Evolutionary conservation across 2,888 invertebrate genomes (phyloP), one percentile per base, ranked within the genome.

Genomic region (Andricus quercusramuli): DNA sequence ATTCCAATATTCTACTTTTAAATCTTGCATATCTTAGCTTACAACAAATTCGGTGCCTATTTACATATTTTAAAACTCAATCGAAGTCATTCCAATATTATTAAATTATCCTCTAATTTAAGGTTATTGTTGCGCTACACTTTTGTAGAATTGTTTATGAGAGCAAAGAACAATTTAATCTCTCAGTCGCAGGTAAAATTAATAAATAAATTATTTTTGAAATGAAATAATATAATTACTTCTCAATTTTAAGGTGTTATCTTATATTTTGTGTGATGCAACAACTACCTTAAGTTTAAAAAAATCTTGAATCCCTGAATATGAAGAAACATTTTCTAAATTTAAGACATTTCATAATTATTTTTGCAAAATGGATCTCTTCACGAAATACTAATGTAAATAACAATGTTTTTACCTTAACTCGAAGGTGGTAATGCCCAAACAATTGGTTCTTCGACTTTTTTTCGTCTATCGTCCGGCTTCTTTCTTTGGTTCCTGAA

Each of bases 381-480:
- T 25, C 15, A 29, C 29, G 9, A 56, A 62, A 62, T 62, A 62
- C 1, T 62, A 62, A 22, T 25, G 29, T 29, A 78, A 44, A 77
- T 79, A 44, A 59, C 15, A 41, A 37, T 17, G 29, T 56, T n/a
- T 51, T 51, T 20, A 56, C n/a, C 65, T 85, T 85, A 89, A 83
- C 87, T 90, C 20, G 87, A 85, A 22, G 89, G 86, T 64, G 91
- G 87, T 79, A 92, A 83, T 20, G 88, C 89, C 90, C 92, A 91
- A 1, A 84, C 83, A 15, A 88, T 67, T n/a, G 90, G 84, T 59
- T 87, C 88, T 76, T 91, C 91, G 1, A 85, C 83, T 79, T 91
- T 92, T 78, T 88, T 90, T 78, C 84, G 89, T 81, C 90, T 92
- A 83, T 87, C 88, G 59, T 88, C 86, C 77, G 82, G 81, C 74